Evolutionary conservation across 2,113 vertebrate genomes (phyloP), one percentile per base, ranked within the genome.

Genomic region (Oryzias curvinotus): DNA sequence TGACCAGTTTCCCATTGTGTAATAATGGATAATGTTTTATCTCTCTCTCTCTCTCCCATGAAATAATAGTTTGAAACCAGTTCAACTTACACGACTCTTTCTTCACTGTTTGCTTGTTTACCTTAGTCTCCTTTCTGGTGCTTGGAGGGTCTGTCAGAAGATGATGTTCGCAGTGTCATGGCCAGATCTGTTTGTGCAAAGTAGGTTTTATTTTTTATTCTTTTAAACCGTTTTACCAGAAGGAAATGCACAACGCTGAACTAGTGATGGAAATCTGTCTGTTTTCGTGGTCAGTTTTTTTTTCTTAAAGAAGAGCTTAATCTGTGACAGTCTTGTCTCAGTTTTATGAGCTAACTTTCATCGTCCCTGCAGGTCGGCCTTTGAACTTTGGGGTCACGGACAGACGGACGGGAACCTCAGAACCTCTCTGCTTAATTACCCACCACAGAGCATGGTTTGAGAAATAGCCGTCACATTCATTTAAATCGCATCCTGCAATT

Each of bases 351-450:
- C n/a, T 53, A 15, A 45, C 36, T 62, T 17, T 13, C 15, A 14
- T 28, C 73, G 13, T 72, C 43, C 60, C 87, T 90, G 63, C 85
- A 99, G 97, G 88, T 98, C 96, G 75, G 75, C 95, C 48, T 98
- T 98, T 95, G 97, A 99, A 65, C 88, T 99, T 1, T 99, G 97
- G 97, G 97, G 96, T 65, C 93, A 95, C 66, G 97, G 97, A 70
- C 87, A 60, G 68, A 95, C 94, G 61, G 79, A 85, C 0, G 86
- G 83, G 28, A 95, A 99, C 49, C 92, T 99, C 63, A 93, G 90
- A 85, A 78, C 75, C 30, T 96, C 96, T 62, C 76, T 99, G 72
- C 86, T 91, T 87, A 93, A 41, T 50, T 97, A 94, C 67, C 94
- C 96, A 8, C 1, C 55, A 75, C 93, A 96, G 44, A 91, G 86